These are phyloP conservation scores for Ailurus styani DNA, from an alignment of 2,113 vertebrate species.

Conservation along the genomic window DNA sequence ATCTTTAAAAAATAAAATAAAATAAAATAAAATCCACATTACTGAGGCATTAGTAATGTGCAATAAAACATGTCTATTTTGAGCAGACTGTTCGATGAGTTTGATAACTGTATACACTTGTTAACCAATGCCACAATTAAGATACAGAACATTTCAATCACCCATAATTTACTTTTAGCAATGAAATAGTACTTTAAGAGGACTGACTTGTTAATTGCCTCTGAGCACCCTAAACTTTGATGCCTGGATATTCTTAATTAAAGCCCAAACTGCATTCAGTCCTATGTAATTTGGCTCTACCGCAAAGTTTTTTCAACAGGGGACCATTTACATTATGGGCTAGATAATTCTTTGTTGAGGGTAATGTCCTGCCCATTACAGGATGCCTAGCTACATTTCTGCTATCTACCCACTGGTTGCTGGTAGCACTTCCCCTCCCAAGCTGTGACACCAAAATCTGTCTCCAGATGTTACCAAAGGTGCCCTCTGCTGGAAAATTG, in stretches of 20 bases:
- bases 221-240: background rate
- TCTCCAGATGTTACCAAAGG: background rate
- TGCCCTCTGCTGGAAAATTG: background rate
- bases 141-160: background rate
- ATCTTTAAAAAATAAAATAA: too few relatives aligned
- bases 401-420: background rate
- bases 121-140: background rate
- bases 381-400: background rate
- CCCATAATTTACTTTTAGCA: background rate
- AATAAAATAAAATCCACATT: conserved; percentile 2
- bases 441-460: background rate
- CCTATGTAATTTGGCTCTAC: background rate
- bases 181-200: background rate
- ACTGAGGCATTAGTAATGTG: background rate
- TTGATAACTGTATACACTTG: background rate
- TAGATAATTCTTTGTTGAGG: background rate
- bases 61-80: background rate
- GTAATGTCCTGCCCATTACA: background rate
- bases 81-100: background rate
- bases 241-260: background rate
- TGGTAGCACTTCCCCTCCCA: too few relatives aligned
- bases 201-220: background rate
- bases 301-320: background rate
- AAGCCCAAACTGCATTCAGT: background rate
- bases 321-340: background rate